These are phyloP conservation scores for Synergus japonicus DNA, from an alignment of 2,888 invertebrate genomes.

Conservation along the genomic window DNA sequence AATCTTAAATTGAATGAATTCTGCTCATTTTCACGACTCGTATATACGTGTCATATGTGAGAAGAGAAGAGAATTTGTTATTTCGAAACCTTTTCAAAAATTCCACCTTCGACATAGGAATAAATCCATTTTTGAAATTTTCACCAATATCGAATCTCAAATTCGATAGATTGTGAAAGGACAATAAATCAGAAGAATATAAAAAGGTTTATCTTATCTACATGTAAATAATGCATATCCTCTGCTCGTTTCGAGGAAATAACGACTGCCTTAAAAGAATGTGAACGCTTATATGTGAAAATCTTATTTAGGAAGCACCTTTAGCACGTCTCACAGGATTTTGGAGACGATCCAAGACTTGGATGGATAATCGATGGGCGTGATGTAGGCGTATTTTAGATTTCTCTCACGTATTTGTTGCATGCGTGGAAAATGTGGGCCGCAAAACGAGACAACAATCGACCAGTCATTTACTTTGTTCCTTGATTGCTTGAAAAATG, in stretches of 20 bases:
- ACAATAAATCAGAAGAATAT: constrained; percentile 1
- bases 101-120: too few relatives aligned
- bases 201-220: background rate
- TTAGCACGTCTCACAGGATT: constrained; percentile 10
- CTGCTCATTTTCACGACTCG: background rate
- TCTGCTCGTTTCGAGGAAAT: constrained; percentile 3
- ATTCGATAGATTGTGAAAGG: background rate
- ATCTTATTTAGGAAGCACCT: constrained; percentile 19
- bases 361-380: constrained; percentile 18
- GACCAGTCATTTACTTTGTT: background rate
- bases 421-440: constrained; percentile 19
- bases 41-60: background rate
- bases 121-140: too few relatives aligned
- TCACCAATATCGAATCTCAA: too few relatives aligned
- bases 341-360: constrained; percentile 15
- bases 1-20: constrained; percentile 5
- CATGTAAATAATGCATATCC: constrained; percentile 20
- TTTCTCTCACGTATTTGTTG: constrained; percentile 26
- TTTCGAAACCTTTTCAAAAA: too few relatives aligned
- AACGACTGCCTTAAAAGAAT: constrained; percentile 11
- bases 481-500: background rate
- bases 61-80: too few relatives aligned
- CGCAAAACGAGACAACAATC: constrained; percentile 10
- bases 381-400: constrained; percentile 20
- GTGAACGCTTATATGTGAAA: constrained; percentile 8